phyloP scores from a whole-genome alignment of 2,888 invertebrate genomes.

The Drosophila yooni region DNA sequence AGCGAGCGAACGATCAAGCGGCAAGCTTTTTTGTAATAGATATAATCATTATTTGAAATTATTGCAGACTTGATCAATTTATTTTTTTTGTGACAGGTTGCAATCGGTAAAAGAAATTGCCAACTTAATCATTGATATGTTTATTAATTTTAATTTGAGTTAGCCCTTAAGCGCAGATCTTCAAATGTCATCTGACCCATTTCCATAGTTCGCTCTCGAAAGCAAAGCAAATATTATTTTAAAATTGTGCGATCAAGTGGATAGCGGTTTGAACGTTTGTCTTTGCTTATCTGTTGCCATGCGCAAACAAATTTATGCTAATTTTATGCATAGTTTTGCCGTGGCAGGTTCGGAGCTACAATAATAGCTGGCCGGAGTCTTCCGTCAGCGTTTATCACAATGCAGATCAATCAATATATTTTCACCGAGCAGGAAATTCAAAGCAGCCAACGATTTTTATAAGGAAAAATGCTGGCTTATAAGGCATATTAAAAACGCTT shows the following conservation, averaged over 20 bases:
- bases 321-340: slow-evolving; percentile 59
- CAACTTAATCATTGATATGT: slow-evolving; percentile 48
- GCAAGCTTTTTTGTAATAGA: slow-evolving; percentile 62
- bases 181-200: slow-evolving; percentile 57
- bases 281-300: slow-evolving; percentile 16
- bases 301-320: slow-evolving; percentile 62
- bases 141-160: slow-evolving; percentile 39
- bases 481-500: slow-evolving; percentile 30
- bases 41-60: slow-evolving; percentile 72
- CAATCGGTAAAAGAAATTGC: slow-evolving; percentile 30
- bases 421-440: slow-evolving; percentile 61
- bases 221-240: slow-evolving; percentile 51
- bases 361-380: slow-evolving; percentile 49
- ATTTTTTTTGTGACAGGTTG: slow-evolving; percentile 71
- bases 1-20: slow-evolving; percentile 18
- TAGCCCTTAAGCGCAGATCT: slow-evolving; percentile 28
- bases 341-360: slow-evolving; percentile 25
- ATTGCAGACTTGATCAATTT: slow-evolving; percentile 73
- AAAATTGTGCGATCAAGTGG: slow-evolving; percentile 43
- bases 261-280: slow-evolving; percentile 15
- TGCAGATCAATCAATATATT: slow-evolving; percentile 71
- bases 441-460: slow-evolving; percentile 27
- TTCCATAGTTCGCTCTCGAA: slow-evolving; percentile 21
- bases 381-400: slow-evolving; percentile 42
- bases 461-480: slow-evolving; percentile 28